Base-by-base conservation (phyloP, 2,113 vertebrate genomes). In the Dryoscopus gambensis region DNA sequence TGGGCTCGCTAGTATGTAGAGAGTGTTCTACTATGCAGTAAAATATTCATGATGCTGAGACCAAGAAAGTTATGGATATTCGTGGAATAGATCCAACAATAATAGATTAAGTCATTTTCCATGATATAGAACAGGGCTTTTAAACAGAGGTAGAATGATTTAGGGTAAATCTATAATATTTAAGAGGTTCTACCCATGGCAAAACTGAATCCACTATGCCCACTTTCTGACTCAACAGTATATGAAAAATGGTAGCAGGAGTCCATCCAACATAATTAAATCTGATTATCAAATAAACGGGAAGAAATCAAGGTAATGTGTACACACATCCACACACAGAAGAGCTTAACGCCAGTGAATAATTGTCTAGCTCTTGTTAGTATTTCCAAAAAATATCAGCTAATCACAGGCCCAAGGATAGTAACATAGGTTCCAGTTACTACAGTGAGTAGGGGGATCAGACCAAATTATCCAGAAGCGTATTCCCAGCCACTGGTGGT, bases 1-100 rank as follows among this genome's bases (percentile, higher is more conserved):
- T 40, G 24, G 75, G 37, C 16, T 40, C 20, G 68, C 40, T 95
- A 89, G 69, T 87, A 84, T 33, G 31, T 65, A 71, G 60, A 90
- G 33, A 88, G 44, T 60, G 35, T 84, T 93, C 92, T 67, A 37
- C 71, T 94, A 64, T 73, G 65, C 77, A 94, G 79, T 93, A 94
- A 95, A 96, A 92, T 96, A 94, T 95, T 97, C 83, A 84, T 93
- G 83, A 89, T 68, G 53, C 24, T 46, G 53, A 81, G 92, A 90
- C 65, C 64, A 92, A 92, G 69, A 87, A 92, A 89, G 86, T 93
- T 80, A 87, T 84, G 76, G 95, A 84, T 96, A 93, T 94, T 90
- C 79, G 71, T 95, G 96, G 93, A 93, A 64, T 21, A 59, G 90
- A 75, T 89, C 92, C 95, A 97, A 89, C 64, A 90, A 90, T 81